Conservation (phyloP, 2,113 vertebrate species). For the Malurus elegans region DNA sequence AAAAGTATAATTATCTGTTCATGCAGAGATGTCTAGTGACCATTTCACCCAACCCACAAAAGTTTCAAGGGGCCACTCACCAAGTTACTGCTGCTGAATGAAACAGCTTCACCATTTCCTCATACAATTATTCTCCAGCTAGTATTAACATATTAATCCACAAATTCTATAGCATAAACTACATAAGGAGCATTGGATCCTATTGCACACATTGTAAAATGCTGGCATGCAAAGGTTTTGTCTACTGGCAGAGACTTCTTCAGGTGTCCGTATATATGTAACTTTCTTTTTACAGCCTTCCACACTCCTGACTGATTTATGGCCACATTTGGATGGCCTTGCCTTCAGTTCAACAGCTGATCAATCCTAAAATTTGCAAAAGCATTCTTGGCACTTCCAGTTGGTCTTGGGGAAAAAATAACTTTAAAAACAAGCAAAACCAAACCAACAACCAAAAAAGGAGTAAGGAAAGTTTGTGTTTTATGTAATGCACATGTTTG, state of each 20-base stretch:
- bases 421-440: not conserved
- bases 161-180: not conserved
- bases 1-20: not conserved
- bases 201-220: not conserved
- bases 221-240: not conserved
- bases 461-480: not conserved
- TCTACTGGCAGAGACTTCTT: not conserved
- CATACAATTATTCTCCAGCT: not conserved
- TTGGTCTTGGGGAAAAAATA: not conserved
- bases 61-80: not conserved
- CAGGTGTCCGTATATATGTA: not conserved
- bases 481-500: not conserved
- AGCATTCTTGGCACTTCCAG: not conserved
- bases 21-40: not conserved
- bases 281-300: not conserved
- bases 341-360: not conserved
- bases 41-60: not conserved
- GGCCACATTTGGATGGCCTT: not conserved
- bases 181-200: too few relatives aligned
- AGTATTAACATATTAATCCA: not conserved
- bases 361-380: not conserved
- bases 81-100: not conserved
- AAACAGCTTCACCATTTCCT: not conserved
- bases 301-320: not conserved
- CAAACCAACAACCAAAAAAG: not conserved